Percentiles rank a stretch among this genome's conserved stretches.
These are phyloP conservation scores for Halictus rubicundus DNA, from an alignment of 1,140 invertebrate species.

Conservation along the genomic window DNA sequence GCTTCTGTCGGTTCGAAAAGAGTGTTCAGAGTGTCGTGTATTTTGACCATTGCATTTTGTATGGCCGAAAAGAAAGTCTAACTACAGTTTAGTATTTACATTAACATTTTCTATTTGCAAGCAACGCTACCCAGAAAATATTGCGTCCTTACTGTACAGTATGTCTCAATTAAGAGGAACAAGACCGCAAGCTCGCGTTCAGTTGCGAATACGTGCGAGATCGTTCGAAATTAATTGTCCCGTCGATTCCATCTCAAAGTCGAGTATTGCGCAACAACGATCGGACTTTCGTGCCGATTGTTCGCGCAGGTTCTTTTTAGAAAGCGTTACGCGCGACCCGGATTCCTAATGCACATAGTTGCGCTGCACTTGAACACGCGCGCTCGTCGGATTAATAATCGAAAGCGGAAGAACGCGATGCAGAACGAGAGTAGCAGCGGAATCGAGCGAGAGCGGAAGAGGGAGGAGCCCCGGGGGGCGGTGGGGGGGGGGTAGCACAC, in stretches of 20 bases:
- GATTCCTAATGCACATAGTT: background rate
- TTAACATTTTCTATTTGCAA: too few relatives aligned
- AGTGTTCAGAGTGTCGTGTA: too few relatives aligned
- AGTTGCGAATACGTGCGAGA: too few relatives aligned
- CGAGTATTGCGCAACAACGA: background rate
- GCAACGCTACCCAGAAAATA: too few relatives aligned
- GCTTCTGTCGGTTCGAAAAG: too few relatives aligned
- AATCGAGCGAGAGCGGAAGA: background rate
- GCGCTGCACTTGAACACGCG: conserved; percentile 17
- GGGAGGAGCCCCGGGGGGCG: conserved; percentile 3
- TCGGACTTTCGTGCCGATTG: background rate
- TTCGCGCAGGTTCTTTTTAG: conserved; percentile 28
- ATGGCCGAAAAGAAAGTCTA: too few relatives aligned
- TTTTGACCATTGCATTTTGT: too few relatives aligned
- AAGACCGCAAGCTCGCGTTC: too few relatives aligned
- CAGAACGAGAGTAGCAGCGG: background rate
- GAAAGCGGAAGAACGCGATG: conserved; percentile 36
- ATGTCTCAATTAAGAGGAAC: too few relatives aligned
- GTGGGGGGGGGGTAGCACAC: conserved; percentile 13
- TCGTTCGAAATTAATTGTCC: too few relatives aligned
- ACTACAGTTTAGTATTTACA: too few relatives aligned
- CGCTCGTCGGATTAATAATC: background rate
- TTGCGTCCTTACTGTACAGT: too few relatives aligned
- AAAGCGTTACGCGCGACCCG: conserved; percentile 13
- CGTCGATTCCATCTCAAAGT: background rate